Percentiles rank a stretch among this genome's conserved stretches.
These are phyloP conservation scores for Drosophila pegasa DNA, from an alignment of 2,888 invertebrate species.

Conservation along the genomic window DNA sequence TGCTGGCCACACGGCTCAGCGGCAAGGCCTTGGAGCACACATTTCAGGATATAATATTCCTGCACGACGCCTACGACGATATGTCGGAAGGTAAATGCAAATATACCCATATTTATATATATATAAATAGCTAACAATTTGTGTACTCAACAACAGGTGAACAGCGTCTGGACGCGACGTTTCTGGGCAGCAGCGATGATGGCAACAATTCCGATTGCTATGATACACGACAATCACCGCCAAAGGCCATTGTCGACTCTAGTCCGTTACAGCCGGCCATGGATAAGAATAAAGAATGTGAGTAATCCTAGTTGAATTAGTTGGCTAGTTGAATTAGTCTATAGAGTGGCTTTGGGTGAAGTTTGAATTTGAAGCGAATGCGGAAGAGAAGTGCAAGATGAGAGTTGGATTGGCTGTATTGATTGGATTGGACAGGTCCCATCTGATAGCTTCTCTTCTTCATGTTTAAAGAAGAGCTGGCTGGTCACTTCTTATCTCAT, in stretches of 20 bases:
- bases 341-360: too few species aligned
- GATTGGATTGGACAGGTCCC: too few species aligned
- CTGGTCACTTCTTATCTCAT: too few species aligned
- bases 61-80: constrained; percentile 84
- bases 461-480: too few species aligned
- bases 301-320: too few species aligned
- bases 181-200: constrained; percentile 83
- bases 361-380: too few species aligned
- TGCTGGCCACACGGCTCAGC: constrained; percentile 81
- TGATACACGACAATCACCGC: constrained; percentile 88
- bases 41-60: constrained; percentile 83
- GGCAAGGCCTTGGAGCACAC: constrained; percentile 83
- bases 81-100: constrained; percentile 83
- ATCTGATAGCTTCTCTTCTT: too few species aligned
- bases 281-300: constrained; percentile 99
- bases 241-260: constrained; percentile 96
- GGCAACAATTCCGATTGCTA: constrained; percentile 84
- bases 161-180: constrained; percentile 84
- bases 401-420: too few species aligned
- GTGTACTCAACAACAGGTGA: constrained; percentile 78
- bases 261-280: constrained; percentile 96
- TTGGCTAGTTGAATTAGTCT: too few species aligned
- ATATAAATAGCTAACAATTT: background rate
- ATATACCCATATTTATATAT: background rate
- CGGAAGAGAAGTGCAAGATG: too few species aligned